Evolutionary conservation across 2,113 vertebrate species (phyloP), one percentile per base, ranked within the genome.

Genomic region (Alaudala cheleensis): DNA sequence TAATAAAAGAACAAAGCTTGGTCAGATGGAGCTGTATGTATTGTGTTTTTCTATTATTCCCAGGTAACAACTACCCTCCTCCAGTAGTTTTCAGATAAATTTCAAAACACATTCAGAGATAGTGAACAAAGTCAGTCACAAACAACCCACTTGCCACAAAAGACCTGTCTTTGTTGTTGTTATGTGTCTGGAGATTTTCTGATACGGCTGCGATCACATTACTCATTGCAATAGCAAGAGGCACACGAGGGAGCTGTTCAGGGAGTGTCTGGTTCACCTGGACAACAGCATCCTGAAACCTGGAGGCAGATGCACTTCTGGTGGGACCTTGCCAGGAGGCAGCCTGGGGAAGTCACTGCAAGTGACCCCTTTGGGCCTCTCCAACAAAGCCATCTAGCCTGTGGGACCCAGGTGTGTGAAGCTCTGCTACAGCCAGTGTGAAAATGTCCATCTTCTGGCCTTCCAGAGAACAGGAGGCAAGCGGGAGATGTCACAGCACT

Each of bases 261-360:
- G 39, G 0, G 0, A 53, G 50, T 0, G 0, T 11, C 33, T 2
- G 2, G 8, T 49, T 65, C 66, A 58, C 21, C 29, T 15, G 53
- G 49, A 12, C 29, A 34, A 25, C 0, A 0, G 56, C 20, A 47
- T 17, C 51, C 50, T 0, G 0, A 42, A 82, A 57, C 42, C 22
- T 58, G 22, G 9, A 76, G 33, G 29, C 25, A 11, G 39, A 31
- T 40, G 14, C 31, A 65, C 19, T 85, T 84, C 56, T 24, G 44
- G 54, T 47, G 69, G 28, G 31, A 25, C 51, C 23, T 22, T 8
- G 2, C 53, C 6, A 9, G 53, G 16, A 84, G 45, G 51, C 39
- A 76, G 51, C 34, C 6, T 29, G 11, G 9, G 14, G 39, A 19
- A 40, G 25, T 60, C 50, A 31, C 37, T 39, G 19, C 8, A 4